phyloP scores from a whole-genome alignment of 2,888 invertebrate genomes.

The Ormyrus nitidulus region DNA sequence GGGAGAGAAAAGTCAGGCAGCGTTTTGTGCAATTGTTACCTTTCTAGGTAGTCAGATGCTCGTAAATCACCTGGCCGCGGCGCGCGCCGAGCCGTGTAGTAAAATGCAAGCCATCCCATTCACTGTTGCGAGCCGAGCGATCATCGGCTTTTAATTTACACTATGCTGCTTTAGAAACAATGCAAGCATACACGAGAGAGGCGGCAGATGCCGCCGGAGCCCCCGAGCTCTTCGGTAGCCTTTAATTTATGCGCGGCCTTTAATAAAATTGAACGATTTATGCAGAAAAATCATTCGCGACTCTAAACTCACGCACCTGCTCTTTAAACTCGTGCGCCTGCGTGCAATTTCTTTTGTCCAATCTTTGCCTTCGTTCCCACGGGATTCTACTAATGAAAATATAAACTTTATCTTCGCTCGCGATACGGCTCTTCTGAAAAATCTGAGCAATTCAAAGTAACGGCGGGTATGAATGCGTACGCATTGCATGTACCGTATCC shows the following conservation, averaged over 20 bases:
- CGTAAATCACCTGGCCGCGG: conserved; percentile 47
- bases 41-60: conserved; percentile 37
- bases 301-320: background rate
- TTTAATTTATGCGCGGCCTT: conserved; percentile 38
- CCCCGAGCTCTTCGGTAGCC: conserved; percentile 15
- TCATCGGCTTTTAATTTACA: conserved; percentile 54
- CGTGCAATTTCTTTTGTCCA: too few relatives aligned
- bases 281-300: conserved; percentile 29
- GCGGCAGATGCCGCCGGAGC: background rate
- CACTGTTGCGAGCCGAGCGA: conserved; percentile 20
- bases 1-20: background rate
- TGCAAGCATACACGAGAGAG: background rate
- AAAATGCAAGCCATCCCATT: conserved; percentile 45
- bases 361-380: too few relatives aligned
- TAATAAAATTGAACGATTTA: conserved; percentile 21
- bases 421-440: too few relatives aligned
- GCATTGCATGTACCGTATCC: too few relatives aligned
- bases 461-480: too few relatives aligned
- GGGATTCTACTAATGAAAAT: too few relatives aligned
- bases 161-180: background rate
- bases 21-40: conserved; percentile 51
- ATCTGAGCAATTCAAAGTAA: too few relatives aligned
- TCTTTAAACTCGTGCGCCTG: background rate
- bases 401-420: too few relatives aligned
- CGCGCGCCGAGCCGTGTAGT: conserved; percentile 11